A percentile compares a stretch with the other conserved stretches of the same genome.
Evolutionary conservation across 2,888 invertebrate genomes (phyloP).

Genomic region (Neuroscelio doddi): DNA sequence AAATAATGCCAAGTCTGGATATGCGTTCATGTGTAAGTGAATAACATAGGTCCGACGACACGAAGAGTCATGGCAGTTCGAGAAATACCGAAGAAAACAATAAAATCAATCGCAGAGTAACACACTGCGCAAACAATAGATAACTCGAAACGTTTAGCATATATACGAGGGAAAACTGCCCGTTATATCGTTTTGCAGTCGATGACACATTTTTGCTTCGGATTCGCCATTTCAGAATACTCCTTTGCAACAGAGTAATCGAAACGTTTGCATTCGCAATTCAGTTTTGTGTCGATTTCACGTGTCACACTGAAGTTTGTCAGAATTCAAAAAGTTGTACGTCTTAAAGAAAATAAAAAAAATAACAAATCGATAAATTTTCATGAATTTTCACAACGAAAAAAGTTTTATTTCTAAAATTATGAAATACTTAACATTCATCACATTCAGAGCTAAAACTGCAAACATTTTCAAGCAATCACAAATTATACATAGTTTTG

Average conservation of each 20-base stretch:
- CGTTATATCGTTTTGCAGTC: conserved; percentile 44
- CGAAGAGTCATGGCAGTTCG: conserved; percentile 47
- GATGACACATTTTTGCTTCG: conserved; percentile 36
- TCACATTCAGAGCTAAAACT: too few species aligned
- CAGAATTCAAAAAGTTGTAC: conserved; percentile 11
- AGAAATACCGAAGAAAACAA: conserved; percentile 52
- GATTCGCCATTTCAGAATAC: conserved; percentile 38
- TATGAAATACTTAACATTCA: too few species aligned
- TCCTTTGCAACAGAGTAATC: conserved; percentile 41
- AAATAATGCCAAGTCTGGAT: background rate
- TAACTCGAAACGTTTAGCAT: conserved; percentile 62
- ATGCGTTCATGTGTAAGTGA: conserved; percentile 1
- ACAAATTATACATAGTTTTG: too few species aligned
- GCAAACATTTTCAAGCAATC: too few species aligned
- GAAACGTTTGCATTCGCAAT: conserved; percentile 45
- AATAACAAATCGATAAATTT: too few species aligned
- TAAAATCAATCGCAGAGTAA: conserved; percentile 62
- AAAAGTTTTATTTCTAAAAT: too few species aligned
- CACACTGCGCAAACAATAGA: conserved; percentile 55
- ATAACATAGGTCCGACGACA: conserved; percentile 32
- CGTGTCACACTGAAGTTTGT: conserved; percentile 35
- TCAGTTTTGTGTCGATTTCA: conserved; percentile 42
- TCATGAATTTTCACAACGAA: too few species aligned
- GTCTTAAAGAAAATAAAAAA: too few species aligned
- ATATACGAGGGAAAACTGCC: conserved; percentile 64